phyloP scores from a whole-genome alignment of 2,113 vertebrate species.

The Aspiorhynchus laticeps region DNA sequence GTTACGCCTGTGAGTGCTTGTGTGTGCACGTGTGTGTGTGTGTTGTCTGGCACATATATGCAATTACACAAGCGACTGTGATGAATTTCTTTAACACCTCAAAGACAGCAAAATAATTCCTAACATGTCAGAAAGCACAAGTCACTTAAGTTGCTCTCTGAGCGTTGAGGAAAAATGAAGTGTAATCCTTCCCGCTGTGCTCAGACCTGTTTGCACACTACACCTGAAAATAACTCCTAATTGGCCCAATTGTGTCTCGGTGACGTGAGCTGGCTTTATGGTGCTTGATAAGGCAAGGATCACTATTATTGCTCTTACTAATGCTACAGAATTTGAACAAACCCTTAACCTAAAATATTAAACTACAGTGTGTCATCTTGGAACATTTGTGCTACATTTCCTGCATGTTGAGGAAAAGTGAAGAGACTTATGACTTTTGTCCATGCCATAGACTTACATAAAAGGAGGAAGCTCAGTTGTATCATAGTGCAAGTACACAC shows the following conservation, averaged over 20 bases:
- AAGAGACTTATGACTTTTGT: background rate
- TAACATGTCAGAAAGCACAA: constrained; percentile 21
- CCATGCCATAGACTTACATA: too few relatives aligned
- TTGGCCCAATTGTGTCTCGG: constrained; percentile 57
- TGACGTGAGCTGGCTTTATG: constrained; percentile 47
- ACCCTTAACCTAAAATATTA: background rate
- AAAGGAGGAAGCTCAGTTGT: too few relatives aligned
- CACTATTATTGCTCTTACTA: background rate
- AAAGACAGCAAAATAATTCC: background rate
- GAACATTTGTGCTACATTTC: background rate
- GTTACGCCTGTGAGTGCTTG: background rate
- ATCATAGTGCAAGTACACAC: too few relatives aligned
- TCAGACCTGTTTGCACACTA: constrained; percentile 50
- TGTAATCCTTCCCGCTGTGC: constrained; percentile 49
- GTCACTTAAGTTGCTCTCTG: constrained; percentile 47
- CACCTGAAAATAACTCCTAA: constrained; percentile 58
- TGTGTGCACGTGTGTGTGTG: background rate
- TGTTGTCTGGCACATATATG: constrained; percentile 4
- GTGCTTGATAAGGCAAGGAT: background rate
- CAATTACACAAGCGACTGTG: constrained; percentile 19
- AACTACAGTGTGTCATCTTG: background rate
- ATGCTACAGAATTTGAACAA: background rate
- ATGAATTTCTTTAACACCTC: constrained; percentile 25
- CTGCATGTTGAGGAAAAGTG: background rate
- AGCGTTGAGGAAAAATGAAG: constrained; percentile 40